phyloP scores from a whole-genome alignment of 2,113 vertebrate genomes.

The Ptilorrhoa leucosticta region DNA sequence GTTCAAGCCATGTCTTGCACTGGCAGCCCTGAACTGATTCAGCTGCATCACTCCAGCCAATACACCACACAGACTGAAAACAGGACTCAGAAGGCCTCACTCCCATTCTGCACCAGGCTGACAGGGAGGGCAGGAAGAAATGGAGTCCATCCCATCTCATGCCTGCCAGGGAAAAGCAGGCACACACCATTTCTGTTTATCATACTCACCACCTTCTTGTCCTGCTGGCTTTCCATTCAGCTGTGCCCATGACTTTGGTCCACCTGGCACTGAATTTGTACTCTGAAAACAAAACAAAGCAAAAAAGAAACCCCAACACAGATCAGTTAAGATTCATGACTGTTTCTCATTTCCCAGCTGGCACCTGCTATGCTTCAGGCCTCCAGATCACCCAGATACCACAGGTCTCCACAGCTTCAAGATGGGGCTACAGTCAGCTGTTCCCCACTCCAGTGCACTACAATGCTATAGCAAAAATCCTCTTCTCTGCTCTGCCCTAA shows the following conservation, averaged over 20 bases:
- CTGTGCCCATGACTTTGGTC: slow-evolving; percentile 99
- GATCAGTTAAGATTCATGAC: neutral
- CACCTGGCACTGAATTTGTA: slow-evolving; percentile 93
- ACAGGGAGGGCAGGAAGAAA: neutral
- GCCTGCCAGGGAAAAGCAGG: neutral
- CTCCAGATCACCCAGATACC: neutral
- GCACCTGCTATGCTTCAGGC: neutral
- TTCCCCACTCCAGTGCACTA: neutral
- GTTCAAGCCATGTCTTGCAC: neutral
- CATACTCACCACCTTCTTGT: slow-evolving; percentile 90
- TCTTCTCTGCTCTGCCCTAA: neutral
- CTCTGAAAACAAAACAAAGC: slow-evolving; percentile 72
- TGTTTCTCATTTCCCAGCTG: neutral
- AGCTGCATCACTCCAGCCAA: neutral
- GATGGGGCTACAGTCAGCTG: neutral
- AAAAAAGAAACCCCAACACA: neutral
- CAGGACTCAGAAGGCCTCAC: neutral
- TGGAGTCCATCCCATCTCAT: neutral
- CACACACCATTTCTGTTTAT: neutral
- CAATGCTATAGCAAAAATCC: neutral
- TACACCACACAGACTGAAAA: neutral
- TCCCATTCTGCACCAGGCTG: neutral
- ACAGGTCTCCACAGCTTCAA: neutral
- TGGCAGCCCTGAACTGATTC: neutral
- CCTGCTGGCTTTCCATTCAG: slow-evolving; percentile 99